Base-by-base conservation (phyloP, 2,888 invertebrate genomes). In the Lottia gigantea region DNA sequence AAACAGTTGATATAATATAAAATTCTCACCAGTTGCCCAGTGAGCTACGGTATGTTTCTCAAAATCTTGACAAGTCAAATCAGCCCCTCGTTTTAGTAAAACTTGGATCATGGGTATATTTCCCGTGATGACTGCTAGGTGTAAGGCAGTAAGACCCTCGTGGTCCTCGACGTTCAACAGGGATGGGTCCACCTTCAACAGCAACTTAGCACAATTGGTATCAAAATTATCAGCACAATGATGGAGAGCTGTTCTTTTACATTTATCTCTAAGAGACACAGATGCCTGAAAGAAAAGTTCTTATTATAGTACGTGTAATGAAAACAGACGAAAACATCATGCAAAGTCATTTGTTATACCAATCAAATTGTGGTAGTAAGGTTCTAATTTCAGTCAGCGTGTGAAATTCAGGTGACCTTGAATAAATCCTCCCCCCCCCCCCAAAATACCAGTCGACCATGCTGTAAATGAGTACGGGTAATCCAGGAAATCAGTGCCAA, bases 1-100 rank as follows among this genome's bases (percentile, higher is more conserved):
- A 8, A 40, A 8, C 11, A 40, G 8, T 40, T 1, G 11, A 40
- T 40, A 40, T 8, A 6, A 40, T 6, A 40, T 40, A 8, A 8
- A 40, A 40, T 40, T 11, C 68, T 62, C 67, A 97, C 97, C 98
- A 78, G 97, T 96, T 23, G 98, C 97, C 98, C 98, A 99, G 89
- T 99, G 98, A 14, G 98, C 94, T 64, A 95, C 94, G 2, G 97
- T 95, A 88, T 98, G 98, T 73, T 95, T 94, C 87, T 98, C 98
- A 83, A 94, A 93, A 89, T 99, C 98, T 78, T 94, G 92, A 64
- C 95, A 94, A 88, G 94, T 94, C 77, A 97, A 93, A 85, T 97
- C 94, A 12, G 97, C 97, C 61, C 95, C 95, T 80, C 94, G 94
- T 62, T 95, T 94, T 68, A 97, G 90, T 71, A 98, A 91, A 73